Evolutionary conservation across 1,140 invertebrate species (phyloP).

Genomic region (Tribolium castaneum): DNA sequence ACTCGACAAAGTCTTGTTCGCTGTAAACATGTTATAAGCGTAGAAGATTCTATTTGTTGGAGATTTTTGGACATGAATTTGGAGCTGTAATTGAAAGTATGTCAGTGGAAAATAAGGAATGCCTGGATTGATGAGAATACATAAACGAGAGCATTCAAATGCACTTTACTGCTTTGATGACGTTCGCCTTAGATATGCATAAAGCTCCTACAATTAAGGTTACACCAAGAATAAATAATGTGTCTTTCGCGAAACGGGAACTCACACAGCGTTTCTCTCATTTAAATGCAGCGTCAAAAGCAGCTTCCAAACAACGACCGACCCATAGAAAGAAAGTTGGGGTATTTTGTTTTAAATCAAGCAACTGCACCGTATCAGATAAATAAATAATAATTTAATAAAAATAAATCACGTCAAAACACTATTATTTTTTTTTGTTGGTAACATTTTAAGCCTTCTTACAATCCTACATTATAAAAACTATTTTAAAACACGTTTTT

Average conservation of each 20-base stretch:
- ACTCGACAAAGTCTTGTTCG: not conserved
- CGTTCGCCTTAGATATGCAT: slow-evolving; percentile 2
- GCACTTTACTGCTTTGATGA: slow-evolving; percentile 15
- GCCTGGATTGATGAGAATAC: not conserved
- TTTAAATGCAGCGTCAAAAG: slow-evolving; percentile 1
- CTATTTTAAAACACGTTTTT: too few relatives aligned
- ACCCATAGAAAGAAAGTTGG: not conserved
- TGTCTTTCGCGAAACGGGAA: not conserved
- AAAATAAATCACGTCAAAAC: not conserved
- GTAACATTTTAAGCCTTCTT: too few relatives aligned
- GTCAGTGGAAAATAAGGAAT: slow-evolving; percentile 7
- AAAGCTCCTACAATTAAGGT: slow-evolving; percentile 3
- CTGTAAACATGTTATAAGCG: not conserved
- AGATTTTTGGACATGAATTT: not conserved
- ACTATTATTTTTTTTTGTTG: not conserved
- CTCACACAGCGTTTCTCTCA: not conserved
- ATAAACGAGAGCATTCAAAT: not conserved
- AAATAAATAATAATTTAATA: not conserved
- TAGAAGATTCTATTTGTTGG: not conserved
- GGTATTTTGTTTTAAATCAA: not conserved
- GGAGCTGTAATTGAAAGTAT: slow-evolving; percentile 12
- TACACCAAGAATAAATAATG: slow-evolving; percentile 33
- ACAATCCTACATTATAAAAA: too few relatives aligned
- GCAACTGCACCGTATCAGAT: not conserved
- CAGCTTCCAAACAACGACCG: not conserved